Conservation (phyloP, 2,888 invertebrate species). For the Liodrosophila aerea region DNA sequence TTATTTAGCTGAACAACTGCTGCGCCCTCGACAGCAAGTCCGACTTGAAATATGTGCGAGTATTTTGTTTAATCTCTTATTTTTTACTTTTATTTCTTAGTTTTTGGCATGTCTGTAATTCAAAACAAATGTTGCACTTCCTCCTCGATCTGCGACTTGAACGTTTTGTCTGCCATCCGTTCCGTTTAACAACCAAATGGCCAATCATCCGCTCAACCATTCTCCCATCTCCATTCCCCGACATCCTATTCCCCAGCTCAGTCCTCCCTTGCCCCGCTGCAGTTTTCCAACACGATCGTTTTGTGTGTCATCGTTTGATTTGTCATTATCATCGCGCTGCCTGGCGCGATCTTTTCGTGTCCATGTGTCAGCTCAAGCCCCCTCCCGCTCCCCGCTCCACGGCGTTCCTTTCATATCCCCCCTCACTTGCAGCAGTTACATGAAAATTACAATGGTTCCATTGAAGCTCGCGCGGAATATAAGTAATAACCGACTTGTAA, state of each 20-base stretch:
- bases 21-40: slow-evolving; percentile 35
- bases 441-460: slow-evolving; percentile 72
- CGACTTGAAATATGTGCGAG: slow-evolving; percentile 5
- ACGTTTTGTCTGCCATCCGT: slow-evolving; percentile 35
- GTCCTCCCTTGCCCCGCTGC: slow-evolving; percentile 27
- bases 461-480: slow-evolving; percentile 59
- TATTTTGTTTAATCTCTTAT: not conserved
- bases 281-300: slow-evolving; percentile 77
- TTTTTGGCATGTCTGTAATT: slow-evolving; percentile 57
- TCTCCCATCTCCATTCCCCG: not conserved
- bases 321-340: slow-evolving; percentile 76
- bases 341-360: slow-evolving; percentile 67
- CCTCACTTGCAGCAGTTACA: slow-evolving; percentile 51
- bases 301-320: slow-evolving; percentile 80
- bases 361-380: slow-evolving; percentile 27
- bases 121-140: slow-evolving; percentile 74
- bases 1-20: slow-evolving; percentile 54
- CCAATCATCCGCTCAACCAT: slow-evolving; percentile 62
- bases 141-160: slow-evolving; percentile 32
- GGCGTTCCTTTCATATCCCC: slow-evolving; percentile 1
- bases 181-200: slow-evolving; percentile 46
- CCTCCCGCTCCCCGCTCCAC: not conserved
- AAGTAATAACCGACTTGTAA: slow-evolving; percentile 74
- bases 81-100: slow-evolving; percentile 10
- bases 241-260: not conserved